A percentile compares a stretch with the other conserved stretches of the same genome.
These are phyloP conservation scores for Urocynchramus pylzowi DNA, from an alignment of 2,113 vertebrate species.

Conservation along the genomic window DNA sequence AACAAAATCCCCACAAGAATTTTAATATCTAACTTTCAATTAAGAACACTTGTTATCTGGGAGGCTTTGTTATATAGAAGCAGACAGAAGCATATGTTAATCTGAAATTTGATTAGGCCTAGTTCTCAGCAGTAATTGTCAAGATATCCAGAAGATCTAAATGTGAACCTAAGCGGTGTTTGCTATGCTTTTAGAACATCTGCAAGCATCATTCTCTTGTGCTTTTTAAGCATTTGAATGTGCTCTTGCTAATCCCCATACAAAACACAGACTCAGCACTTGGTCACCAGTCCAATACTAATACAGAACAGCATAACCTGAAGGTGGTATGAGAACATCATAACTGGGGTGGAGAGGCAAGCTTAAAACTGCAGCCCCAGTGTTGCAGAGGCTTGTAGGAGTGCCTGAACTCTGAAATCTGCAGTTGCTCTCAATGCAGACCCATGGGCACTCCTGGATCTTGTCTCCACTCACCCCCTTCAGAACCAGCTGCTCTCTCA, in stretches of 20 bases:
- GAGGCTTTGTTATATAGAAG: not conserved
- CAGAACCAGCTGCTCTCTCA: fast-evolving
- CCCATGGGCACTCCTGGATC: fast-evolving
- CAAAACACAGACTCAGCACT: fast-evolving
- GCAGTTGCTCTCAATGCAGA: not conserved
- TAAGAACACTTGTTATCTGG: not conserved
- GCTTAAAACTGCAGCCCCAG: not conserved
- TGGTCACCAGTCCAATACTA: not conserved
- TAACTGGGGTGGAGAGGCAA: too few species aligned
- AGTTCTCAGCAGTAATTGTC: not conserved
- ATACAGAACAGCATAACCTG: too few species aligned
- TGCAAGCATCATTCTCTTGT: not conserved
- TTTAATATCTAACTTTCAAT: not conserved
- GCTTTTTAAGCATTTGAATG: not conserved
- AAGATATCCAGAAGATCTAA: not conserved
- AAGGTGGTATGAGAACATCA: not conserved
- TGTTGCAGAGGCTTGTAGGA: not conserved
- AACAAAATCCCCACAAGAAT: not conserved
- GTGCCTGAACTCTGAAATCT: not conserved
- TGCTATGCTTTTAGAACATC: not conserved
- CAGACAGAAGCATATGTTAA: not conserved
- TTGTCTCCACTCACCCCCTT: fast-evolving
- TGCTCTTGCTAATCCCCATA: not conserved
- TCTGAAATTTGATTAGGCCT: not conserved
- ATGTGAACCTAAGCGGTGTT: not conserved